Evolutionary conservation across 2,888 invertebrate species (phyloP).

Genomic region (Hirtodrosophila trivittata): DNA sequence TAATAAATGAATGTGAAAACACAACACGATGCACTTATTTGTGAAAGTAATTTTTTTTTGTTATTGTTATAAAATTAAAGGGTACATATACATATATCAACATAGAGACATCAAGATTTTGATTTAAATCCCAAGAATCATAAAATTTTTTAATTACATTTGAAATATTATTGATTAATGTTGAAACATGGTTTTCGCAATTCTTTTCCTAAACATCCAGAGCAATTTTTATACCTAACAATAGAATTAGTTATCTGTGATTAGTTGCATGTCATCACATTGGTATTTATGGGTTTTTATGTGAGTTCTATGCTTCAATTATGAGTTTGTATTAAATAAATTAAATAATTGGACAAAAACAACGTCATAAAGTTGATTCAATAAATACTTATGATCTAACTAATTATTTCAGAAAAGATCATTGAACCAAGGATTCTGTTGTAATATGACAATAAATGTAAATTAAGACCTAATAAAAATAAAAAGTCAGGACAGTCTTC

Average conservation of each 20-base stretch:
- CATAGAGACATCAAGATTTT: conserved; percentile 56
- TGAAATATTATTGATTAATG: conserved; percentile 47
- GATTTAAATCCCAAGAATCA: conserved; percentile 36
- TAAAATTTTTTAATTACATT: conserved; percentile 54
- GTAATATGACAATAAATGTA: too few species aligned
- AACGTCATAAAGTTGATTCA: too few species aligned
- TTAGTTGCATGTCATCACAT: conserved; percentile 29
- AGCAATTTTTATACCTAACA: conserved; percentile 61
- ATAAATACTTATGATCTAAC: too few species aligned
- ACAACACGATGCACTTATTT: conserved; percentile 36
- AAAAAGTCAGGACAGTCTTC: too few species aligned
- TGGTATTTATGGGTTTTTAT: conserved; percentile 10
- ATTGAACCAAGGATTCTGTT: too few species aligned
- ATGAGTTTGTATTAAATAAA: background rate
- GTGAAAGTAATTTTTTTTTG: background rate
- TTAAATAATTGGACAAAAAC: too few species aligned
- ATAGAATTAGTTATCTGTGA: conserved; percentile 53
- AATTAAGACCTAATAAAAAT: too few species aligned
- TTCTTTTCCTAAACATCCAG: conserved; percentile 55
- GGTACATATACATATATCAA: conserved; percentile 37
- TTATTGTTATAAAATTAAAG: conserved; percentile 15
- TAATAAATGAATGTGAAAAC: conserved; percentile 15
- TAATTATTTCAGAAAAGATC: too few species aligned
- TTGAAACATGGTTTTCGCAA: conserved; percentile 44
- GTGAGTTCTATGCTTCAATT: conserved; percentile 13